These are phyloP conservation scores for Acrobasis repandana DNA, from an alignment of 2,888 invertebrate genomes.

Conservation along the genomic window DNA sequence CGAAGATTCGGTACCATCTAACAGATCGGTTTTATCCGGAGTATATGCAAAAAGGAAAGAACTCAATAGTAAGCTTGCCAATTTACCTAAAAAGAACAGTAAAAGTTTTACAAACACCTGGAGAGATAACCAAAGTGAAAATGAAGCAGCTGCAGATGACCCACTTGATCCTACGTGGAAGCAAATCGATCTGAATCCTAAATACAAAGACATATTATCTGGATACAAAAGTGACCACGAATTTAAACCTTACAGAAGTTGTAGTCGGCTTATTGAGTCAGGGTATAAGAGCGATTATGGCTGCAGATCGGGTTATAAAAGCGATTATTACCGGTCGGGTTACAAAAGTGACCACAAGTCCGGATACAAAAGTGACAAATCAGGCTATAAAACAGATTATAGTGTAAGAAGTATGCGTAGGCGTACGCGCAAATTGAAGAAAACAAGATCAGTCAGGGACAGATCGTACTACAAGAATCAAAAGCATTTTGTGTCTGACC, in stretches of 20 bases:
- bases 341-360: slow-evolving; percentile 85
- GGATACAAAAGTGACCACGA: slow-evolving; percentile 85
- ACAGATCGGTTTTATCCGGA: slow-evolving; percentile 73
- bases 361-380: slow-evolving; percentile 84
- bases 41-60: slow-evolving; percentile 80
- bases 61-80: slow-evolving; percentile 71
- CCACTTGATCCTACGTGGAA: slow-evolving; percentile 85
- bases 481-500: slow-evolving; percentile 82
- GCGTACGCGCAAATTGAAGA: slow-evolving; percentile 76
- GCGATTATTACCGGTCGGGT: slow-evolving; percentile 79
- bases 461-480: slow-evolving; percentile 80
- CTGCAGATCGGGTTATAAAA: slow-evolving; percentile 77
- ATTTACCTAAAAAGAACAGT: slow-evolving; percentile 62
- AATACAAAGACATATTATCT: slow-evolving; percentile 83
- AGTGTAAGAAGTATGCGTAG: slow-evolving; percentile 77
- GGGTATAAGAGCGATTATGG: slow-evolving; percentile 85
- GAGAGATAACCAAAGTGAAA: slow-evolving; percentile 78
- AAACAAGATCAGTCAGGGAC: slow-evolving; percentile 76
- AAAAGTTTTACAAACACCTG: slow-evolving; percentile 69
- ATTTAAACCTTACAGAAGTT: slow-evolving; percentile 77
- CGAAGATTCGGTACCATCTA: slow-evolving; percentile 60
- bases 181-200: slow-evolving; percentile 85
- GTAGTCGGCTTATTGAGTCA: slow-evolving; percentile 79
- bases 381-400: slow-evolving; percentile 83
- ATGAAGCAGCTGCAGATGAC: slow-evolving; percentile 80